phyloP scores from a whole-genome alignment of 2,113 vertebrate genomes.

The Hucho hucho region DNA sequence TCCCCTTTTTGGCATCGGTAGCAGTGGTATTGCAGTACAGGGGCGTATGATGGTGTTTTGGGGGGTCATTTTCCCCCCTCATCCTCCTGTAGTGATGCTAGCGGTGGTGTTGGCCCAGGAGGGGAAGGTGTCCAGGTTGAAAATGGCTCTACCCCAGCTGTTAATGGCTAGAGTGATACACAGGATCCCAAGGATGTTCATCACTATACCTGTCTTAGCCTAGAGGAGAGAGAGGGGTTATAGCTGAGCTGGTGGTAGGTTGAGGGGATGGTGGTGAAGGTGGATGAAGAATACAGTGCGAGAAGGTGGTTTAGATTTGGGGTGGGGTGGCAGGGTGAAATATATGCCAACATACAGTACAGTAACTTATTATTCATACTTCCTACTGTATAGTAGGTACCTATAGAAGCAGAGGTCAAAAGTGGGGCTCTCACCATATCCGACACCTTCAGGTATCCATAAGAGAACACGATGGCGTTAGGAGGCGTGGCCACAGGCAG shows the following conservation, averaged over 20 bases:
- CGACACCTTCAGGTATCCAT: constrained; percentile 85
- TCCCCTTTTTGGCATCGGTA: background rate
- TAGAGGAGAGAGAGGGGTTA: constrained; percentile 53
- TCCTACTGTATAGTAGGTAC: background rate
- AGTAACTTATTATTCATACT: too few species aligned
- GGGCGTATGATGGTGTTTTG: background rate
- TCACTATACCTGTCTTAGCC: constrained; percentile 84
- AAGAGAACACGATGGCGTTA: constrained; percentile 94
- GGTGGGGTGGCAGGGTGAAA: background rate
- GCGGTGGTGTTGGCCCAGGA: constrained; percentile 87
- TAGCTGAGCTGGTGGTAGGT: constrained; percentile 81
- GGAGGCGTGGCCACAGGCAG: constrained; percentile 95
- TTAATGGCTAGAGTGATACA: constrained; percentile 89
- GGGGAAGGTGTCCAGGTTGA: constrained; percentile 86
- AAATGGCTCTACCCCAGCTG: constrained; percentile 90
- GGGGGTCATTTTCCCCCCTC: background rate
- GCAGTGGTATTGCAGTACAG: background rate
- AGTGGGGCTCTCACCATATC: constrained; percentile 88
- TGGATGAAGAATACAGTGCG: constrained; percentile 75
- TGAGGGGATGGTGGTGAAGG: constrained; percentile 58
- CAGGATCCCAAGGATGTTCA: constrained; percentile 90
- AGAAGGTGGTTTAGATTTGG: constrained; percentile 82
- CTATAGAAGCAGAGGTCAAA: background rate
- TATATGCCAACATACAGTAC: background rate
- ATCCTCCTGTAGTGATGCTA: constrained; percentile 19